Evolutionary conservation across 1,140 invertebrate species (phyloP).

Genomic region (Battus philenor): DNA sequence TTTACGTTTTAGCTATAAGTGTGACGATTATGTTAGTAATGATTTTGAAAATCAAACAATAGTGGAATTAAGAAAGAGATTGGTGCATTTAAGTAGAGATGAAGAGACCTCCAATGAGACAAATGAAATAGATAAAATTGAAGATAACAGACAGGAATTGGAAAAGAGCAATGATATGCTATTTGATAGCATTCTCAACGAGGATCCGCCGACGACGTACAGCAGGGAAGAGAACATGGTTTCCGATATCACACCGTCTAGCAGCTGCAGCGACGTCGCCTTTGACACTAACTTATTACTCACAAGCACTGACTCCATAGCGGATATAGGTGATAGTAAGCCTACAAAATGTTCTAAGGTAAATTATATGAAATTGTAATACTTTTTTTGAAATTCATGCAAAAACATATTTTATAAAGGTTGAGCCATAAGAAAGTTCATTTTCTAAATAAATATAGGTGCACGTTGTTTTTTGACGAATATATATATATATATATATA

Average conservation of each 20-base stretch:
- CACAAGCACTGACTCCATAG: slow-evolving; percentile 2
- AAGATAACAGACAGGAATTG: slow-evolving; percentile 39
- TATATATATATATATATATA: too few relatives aligned
- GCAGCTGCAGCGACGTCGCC: slow-evolving; percentile 26
- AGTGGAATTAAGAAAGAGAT: slow-evolving; percentile 77
- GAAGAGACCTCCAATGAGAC: slow-evolving; percentile 23
- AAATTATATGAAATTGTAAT: slow-evolving; percentile 9
- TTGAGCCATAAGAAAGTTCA: too few relatives aligned
- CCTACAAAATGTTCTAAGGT: slow-evolving; percentile 44
- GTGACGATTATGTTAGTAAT: slow-evolving; percentile 89
- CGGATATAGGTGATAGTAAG: slow-evolving; percentile 40
- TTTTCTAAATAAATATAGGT: too few relatives aligned
- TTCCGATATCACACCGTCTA: slow-evolving; percentile 24
- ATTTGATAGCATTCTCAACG: slow-evolving; percentile 32
- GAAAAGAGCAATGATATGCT: slow-evolving; percentile 27
- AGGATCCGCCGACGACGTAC: slow-evolving; percentile 33
- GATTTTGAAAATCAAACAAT: slow-evolving; percentile 80
- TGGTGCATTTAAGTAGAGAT: slow-evolving; percentile 68
- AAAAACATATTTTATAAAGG: too few relatives aligned
- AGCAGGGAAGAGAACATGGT: slow-evolving; percentile 31
- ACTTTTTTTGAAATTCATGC: too few relatives aligned
- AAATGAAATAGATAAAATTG: slow-evolving; percentile 34
- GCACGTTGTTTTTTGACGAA: too few relatives aligned
- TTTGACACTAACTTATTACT: background rate
- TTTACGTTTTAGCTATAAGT: slow-evolving; percentile 89